Base-by-base conservation (phyloP, 2,113 vertebrate genomes). In the Mystacornis crossleyi region DNA sequence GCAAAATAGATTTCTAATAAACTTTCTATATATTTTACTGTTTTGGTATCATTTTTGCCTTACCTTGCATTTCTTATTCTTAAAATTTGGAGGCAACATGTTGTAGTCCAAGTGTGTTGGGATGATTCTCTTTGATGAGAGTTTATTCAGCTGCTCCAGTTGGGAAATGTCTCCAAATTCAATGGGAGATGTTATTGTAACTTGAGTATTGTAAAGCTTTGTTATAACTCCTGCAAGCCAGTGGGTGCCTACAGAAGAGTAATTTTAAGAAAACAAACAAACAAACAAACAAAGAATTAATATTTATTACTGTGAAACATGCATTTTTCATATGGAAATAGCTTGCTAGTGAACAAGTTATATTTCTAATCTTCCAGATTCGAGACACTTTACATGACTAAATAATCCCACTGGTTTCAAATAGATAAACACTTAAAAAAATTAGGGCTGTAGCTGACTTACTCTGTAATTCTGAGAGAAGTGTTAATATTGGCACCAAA, bases 141-240 rank as follows among this genome's bases (percentile, higher is more conserved):
- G 60, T 36, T 55, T 72, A 61, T 97, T 95, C 80, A 98, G 85
- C 67, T 98, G 96, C 31, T 98, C 96, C 42, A 98, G 72, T 69
- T 31, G 98, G 54, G 98, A 98, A 72, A 97, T 17, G 23, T 98
- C 98, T 94, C 98, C 98, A 72, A 98, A 88, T 87, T 98, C 98
- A 50, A 98, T 96, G 18, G 98, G 97, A 54, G 97, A 89, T 8
- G 97, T 98, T 65, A 98, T 29, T 42, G 95, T 95, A 28, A 98
- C 78, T 71, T 86, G 93, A 33, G 96, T 48, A 1, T 34, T 60
- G 25, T 97, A 97, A 70, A 98, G 97, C 48, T 96, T 97, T 58
- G 83, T 96, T 75, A 98, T 91, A 91, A 98, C 90, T 79, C 98
- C 97, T 45, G 98, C 98, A 66, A 98, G 95, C 98, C 98, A 98